Evolutionary conservation across 1,140 invertebrate genomes (phyloP).

Genomic region (Cryptotermes secundus): DNA sequence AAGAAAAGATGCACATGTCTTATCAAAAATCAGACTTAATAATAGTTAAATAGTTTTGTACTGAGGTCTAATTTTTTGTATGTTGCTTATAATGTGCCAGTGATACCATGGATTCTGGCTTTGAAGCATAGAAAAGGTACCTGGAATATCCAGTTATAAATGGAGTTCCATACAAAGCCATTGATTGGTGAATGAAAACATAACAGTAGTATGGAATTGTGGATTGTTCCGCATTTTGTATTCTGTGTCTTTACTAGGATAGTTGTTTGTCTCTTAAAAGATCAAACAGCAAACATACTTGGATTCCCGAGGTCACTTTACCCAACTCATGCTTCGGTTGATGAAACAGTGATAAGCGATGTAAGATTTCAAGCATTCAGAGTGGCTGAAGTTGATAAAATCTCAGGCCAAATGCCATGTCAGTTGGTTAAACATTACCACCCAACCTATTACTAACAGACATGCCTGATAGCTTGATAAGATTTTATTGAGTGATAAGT

Average conservation of each 20-base stretch:
- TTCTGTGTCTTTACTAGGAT: background rate
- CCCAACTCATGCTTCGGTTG: background rate
- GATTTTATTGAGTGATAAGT: too few species aligned
- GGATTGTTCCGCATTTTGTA: background rate
- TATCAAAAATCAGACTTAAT: too few species aligned
- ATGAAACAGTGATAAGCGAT: background rate
- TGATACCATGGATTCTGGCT: background rate
- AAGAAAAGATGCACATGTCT: too few species aligned
- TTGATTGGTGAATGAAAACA: background rate
- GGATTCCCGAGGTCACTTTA: background rate
- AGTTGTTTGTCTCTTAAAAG: background rate
- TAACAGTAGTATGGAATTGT: background rate
- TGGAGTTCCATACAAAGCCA: background rate
- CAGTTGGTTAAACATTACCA: too few species aligned
- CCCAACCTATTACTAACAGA: too few species aligned
- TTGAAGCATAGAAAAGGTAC: background rate
- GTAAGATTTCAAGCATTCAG: too few species aligned
- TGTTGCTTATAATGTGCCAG: background rate
- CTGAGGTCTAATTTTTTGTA: background rate
- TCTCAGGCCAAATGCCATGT: too few species aligned
- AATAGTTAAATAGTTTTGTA: background rate
- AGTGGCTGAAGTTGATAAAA: too few species aligned
- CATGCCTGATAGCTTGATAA: too few species aligned
- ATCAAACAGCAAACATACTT: background rate
- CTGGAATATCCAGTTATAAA: background rate